These are phyloP conservation scores for Allacma fusca DNA, from an alignment of 2,888 invertebrate genomes.

Conservation along the genomic window DNA sequence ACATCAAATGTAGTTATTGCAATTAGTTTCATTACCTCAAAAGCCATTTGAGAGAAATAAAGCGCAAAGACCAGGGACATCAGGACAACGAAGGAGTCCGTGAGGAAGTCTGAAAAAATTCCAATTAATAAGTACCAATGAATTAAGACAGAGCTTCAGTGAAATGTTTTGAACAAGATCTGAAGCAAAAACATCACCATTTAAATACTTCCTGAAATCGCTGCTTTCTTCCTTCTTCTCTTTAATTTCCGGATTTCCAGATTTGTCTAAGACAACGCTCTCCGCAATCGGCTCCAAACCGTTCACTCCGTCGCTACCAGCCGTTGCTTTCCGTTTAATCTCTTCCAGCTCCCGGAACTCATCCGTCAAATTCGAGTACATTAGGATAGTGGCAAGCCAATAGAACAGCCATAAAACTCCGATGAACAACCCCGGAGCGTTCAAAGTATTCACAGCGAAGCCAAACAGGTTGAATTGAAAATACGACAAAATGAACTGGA, in stretches of 20 bases:
- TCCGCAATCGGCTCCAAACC: too few relatives aligned
- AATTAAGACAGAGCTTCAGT: too few relatives aligned
- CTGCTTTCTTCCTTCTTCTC: too few relatives aligned
- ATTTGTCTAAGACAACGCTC: too few relatives aligned
- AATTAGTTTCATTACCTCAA: constrained; percentile 3
- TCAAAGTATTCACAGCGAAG: background rate
- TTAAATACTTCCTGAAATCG: too few relatives aligned
- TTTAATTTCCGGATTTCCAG: too few relatives aligned
- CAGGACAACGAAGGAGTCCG: background rate
- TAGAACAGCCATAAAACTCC: background rate
- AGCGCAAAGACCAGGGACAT: background rate
- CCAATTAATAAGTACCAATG: too few relatives aligned
- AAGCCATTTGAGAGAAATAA: background rate
- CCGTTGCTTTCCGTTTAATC: too few relatives aligned
- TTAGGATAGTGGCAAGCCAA: background rate
- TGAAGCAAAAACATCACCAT: too few relatives aligned
- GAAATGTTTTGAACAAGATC: too few relatives aligned
- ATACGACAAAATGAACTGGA: background rate
- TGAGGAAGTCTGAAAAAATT: background rate
- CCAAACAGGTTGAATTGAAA: background rate
- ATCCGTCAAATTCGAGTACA: background rate
- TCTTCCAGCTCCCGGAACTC: background rate
- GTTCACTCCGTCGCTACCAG: too few relatives aligned
- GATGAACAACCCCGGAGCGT: background rate
- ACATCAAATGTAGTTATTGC: background rate